These are phyloP conservation scores for Zaprionus nigranus DNA, from an alignment of 1,140 invertebrate species.

Conservation along the genomic window DNA sequence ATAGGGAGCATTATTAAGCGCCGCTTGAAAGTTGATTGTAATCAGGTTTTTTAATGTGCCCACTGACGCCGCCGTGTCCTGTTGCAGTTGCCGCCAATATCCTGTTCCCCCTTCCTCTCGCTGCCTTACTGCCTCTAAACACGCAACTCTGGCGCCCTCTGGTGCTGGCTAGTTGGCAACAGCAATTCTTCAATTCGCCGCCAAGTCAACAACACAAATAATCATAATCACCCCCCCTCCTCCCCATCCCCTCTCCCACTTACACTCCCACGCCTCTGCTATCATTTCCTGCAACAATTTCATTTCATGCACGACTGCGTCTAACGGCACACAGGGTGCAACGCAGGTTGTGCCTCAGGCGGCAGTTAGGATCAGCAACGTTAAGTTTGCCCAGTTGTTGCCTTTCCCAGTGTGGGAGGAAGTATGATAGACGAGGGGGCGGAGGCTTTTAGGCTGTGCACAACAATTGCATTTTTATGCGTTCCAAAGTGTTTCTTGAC, in stretches of 20 bases:
- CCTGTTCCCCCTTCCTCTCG: constrained; percentile 42
- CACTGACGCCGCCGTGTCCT: constrained; percentile 40
- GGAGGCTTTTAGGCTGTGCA: constrained; percentile 15
- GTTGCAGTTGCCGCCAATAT: constrained; percentile 52
- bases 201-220: constrained; percentile 37
- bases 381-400: constrained; percentile 45
- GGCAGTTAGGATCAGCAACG: constrained; percentile 55
- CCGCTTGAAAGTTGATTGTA: constrained; percentile 37
- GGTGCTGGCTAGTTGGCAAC: constrained; percentile 15
- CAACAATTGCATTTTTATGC: constrained; percentile 76
- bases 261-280: not conserved
- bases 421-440: not conserved
- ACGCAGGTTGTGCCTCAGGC: constrained; percentile 53
- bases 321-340: constrained; percentile 7
- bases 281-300: constrained; percentile 57
- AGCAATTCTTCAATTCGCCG: constrained; percentile 18
- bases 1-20: constrained; percentile 9
- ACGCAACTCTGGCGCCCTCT: constrained; percentile 62
- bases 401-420: constrained; percentile 28
- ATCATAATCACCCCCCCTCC: constrained; percentile 45
- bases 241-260: not conserved
- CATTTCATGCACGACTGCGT: constrained; percentile 67
- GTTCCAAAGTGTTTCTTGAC: constrained; percentile 75
- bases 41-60: constrained; percentile 59
- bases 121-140: constrained; percentile 39